Conservation (phyloP, 2,797 vertebrate genomes). For the Gymnodraco acuticeps region DNA sequence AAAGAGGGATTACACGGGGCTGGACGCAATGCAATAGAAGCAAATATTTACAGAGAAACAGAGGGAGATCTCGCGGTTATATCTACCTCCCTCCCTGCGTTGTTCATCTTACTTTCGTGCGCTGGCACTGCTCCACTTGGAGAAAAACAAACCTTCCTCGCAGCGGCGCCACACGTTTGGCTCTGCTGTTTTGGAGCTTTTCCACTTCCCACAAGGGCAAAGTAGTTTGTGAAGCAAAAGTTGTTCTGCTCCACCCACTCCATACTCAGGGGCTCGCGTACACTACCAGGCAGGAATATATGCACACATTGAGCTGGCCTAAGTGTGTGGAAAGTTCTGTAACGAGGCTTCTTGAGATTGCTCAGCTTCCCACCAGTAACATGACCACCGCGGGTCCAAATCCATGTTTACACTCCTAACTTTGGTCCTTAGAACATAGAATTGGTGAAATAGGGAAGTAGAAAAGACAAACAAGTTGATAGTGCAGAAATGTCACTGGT, state of each 20-base stretch:
- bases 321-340: conserved; percentile 54
- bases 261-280: conserved; percentile 36
- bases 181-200: conserved; percentile 50
- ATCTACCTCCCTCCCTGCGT: conserved; percentile 23
- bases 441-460: conserved; percentile 30
- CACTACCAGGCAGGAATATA: conserved; percentile 38
- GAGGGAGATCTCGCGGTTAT: conserved; percentile 12
- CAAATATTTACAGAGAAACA: conserved; percentile 38
- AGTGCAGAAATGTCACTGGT: background rate
- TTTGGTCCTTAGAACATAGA: conserved; percentile 21
- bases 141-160: conserved; percentile 47
- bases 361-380: conserved; percentile 47
- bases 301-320: conserved; percentile 38
- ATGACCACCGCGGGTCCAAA: conserved; percentile 56
- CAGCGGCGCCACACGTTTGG: conserved; percentile 49
- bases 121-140: conserved; percentile 49
- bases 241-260: conserved; percentile 58
- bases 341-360: conserved; percentile 58
- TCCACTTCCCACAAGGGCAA: conserved; percentile 62
- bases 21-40: conserved; percentile 32
- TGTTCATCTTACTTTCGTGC: conserved; percentile 48
- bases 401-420: conserved; percentile 46
- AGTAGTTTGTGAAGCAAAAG: conserved; percentile 61
- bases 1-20: conserved; percentile 33
- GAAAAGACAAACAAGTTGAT: conserved; percentile 1